Conservation (phyloP, 1,140 invertebrate genomes). For the Goniozus legneri region DNA sequence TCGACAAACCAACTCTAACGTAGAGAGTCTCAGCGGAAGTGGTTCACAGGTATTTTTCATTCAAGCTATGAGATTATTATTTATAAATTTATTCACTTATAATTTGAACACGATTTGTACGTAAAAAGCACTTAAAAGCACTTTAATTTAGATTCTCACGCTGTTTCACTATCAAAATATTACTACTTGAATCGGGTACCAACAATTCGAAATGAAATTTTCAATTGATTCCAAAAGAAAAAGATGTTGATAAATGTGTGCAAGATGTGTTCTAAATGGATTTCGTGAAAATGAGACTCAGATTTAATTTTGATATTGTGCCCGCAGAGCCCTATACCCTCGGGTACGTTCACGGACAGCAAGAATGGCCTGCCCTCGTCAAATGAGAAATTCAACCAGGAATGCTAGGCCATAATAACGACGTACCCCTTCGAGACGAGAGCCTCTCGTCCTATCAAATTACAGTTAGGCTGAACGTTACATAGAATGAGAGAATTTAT, state of each 20-base stretch:
- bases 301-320: conserved; percentile 37
- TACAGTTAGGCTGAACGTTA: no score
- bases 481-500: no score
- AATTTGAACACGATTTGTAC: neutral
- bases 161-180: no score
- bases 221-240: no score
- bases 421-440: no score
- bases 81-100: neutral
- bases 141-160: no score
- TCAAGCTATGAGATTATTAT: neutral
- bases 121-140: no score
- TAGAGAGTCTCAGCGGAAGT: conserved; percentile 60
- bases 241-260: no score
- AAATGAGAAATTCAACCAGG: conserved; percentile 67
- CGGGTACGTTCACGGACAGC: conserved; percentile 51
- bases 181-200: no score
- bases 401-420: conserved; percentile 49
- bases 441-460: no score
- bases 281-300: neutral
- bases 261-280: no score
- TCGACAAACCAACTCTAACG: conserved; percentile 70
- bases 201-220: no score
- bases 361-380: conserved; percentile 59
- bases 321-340: conserved; percentile 65
- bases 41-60: conserved; percentile 61